Base-by-base conservation (phyloP, 2,113 vertebrate genomes). In the Upupa epops region DNA sequence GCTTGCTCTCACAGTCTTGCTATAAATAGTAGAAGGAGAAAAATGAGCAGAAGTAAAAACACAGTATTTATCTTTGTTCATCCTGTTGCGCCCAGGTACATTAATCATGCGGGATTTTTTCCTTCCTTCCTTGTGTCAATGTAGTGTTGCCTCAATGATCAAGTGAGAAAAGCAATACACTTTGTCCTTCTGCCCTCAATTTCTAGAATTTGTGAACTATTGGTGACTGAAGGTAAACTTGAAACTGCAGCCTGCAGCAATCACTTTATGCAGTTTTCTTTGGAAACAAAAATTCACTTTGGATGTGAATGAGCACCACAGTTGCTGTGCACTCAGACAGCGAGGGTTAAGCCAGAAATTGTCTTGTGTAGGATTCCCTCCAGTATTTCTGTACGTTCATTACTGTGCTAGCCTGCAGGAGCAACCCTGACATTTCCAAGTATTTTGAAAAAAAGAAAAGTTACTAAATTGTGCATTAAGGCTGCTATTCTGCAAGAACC, bases 21-120 rank as follows among this genome's bases (percentile, higher is more conserved):
- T 96, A 93, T 94, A 93, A 94, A 93, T 94, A 94, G 68, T 45
- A 89, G 76, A 77, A 88, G 87, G 32, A 83, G 63, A 61, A 80
- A 78, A 89, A 83, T 60, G 76, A 76, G 49, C 70, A 79, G 72
- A 49, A 78, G 17, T 54, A 83, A 90, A 92, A 95, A 72, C 70
- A 54, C 63, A 40, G 4, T 61, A 80, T 15, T 74, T 70, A 56
- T 84, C 83, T 86, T 88, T 92, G 24, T 77, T 95, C 88, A 40
- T 58, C 51, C 54, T 73, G 25, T 79, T 90, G 61, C 52, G 34
- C 75, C 52, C 80, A 60, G 68, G 78, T 91, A n/a, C 36, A 8
- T 40, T 42, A 42, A 42, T 42, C 40, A 42, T 42, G 40, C 15
- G 40, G 40, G 40, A 15, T 42, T 42, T 65, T 89, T 87, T 87